Evolutionary conservation across 2,113 vertebrate species (phyloP).

Genomic region (Laticauda laticaudata): DNA sequence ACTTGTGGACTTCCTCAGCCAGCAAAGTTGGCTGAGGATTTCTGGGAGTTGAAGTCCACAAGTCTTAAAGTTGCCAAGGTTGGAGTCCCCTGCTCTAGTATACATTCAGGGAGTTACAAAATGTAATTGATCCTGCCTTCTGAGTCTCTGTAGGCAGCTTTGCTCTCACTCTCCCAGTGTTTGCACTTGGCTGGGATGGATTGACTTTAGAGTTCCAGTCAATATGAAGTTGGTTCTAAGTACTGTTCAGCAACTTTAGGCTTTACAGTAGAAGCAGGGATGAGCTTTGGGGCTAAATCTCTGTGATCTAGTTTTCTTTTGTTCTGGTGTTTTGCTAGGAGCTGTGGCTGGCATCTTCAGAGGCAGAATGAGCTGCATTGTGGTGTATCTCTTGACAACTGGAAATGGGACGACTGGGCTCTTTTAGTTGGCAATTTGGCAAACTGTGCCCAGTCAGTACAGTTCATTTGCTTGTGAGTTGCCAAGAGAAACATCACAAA

Average conservation of each 20-base stretch:
- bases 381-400: background rate
- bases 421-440: background rate
- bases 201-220: background rate
- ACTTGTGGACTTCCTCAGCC: too few species aligned
- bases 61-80: too few species aligned
- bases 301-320: background rate
- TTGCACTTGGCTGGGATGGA: background rate
- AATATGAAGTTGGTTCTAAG: background rate
- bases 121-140: background rate
- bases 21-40: too few species aligned
- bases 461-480: background rate
- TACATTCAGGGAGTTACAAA: background rate
- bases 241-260: background rate
- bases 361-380: background rate
- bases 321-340: background rate
- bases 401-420: background rate
- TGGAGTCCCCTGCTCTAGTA: too few species aligned
- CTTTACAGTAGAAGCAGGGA: background rate
- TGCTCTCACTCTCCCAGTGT: background rate
- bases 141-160: background rate
- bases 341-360: background rate
- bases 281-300: background rate
- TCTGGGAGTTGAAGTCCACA: too few species aligned
- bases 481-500: background rate
- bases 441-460: background rate